Conservation (phyloP, 2,888 invertebrate genomes). For the Automeris io region DNA sequence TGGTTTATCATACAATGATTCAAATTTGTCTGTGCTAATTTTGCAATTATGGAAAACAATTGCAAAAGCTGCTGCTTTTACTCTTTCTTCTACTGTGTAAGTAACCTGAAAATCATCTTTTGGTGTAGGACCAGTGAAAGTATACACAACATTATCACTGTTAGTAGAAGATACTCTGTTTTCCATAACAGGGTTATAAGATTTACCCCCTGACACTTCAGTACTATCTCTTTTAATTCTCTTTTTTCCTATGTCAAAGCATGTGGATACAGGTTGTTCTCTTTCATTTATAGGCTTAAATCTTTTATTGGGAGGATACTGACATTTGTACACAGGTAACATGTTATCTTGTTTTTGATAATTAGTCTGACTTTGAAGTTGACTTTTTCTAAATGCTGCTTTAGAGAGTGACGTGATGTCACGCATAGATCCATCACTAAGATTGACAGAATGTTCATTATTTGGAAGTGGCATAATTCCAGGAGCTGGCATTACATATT, state of each 20-base stretch:
- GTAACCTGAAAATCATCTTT: constrained; percentile 51
- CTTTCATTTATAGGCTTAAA: constrained; percentile 47
- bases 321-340: constrained; percentile 32
- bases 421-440: constrained; percentile 63
- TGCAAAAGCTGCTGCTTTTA: constrained; percentile 61
- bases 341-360: constrained; percentile 33
- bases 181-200: constrained; percentile 60
- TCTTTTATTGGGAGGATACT: constrained; percentile 43
- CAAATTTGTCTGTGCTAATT: constrained; percentile 60
- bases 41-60: constrained; percentile 65
- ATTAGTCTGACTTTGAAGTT: constrained; percentile 32
- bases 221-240: constrained; percentile 36
- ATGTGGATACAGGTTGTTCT: constrained; percentile 50
- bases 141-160: constrained; percentile 49
- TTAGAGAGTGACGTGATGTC: constrained; percentile 44
- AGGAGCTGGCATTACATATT: constrained; percentile 46
- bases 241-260: constrained; percentile 55
- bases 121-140: constrained; percentile 48
- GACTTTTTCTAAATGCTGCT: constrained; percentile 41
- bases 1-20: constrained; percentile 55
- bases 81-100: constrained; percentile 60
- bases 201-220: constrained; percentile 32
- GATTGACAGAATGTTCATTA: constrained; percentile 38
- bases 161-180: constrained; percentile 66
- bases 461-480: constrained; percentile 31